Percentiles rank a stretch among this genome's conserved stretches.
Evolutionary conservation across 2,888 invertebrate species (phyloP).

Genomic region (Fissipunctia ypsillon): DNA sequence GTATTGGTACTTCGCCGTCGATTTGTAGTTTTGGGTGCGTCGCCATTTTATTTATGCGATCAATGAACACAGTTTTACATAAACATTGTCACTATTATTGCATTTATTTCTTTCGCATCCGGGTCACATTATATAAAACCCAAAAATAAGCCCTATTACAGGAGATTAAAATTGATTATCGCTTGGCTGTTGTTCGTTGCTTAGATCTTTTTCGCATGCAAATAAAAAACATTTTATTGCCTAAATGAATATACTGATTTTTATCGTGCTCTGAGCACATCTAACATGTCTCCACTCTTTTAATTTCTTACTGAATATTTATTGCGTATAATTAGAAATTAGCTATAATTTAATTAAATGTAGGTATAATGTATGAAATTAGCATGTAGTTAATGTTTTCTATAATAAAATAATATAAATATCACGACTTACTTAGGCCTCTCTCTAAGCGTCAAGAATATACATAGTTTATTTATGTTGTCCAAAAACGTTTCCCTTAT

Average conservation of each 20-base stretch:
- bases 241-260: conserved; percentile 37
- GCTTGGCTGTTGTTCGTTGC: neutral
- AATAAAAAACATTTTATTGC: conserved; percentile 31
- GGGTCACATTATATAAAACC: conserved; percentile 5
- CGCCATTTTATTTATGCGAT: conserved; percentile 36
- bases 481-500: neutral
- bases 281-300: conserved; percentile 28
- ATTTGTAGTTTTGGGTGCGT: conserved; percentile 12
- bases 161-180: neutral
- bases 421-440: conserved; percentile 18
- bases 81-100: conserved; percentile 24
- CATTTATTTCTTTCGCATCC: conserved; percentile 38
- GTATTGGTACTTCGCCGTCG: too few relatives aligned
- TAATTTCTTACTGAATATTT: conserved; percentile 39
- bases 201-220: conserved; percentile 24
- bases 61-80: conserved; percentile 30
- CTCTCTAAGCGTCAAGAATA: neutral
- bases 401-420: neutral
- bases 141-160: conserved; percentile 9
- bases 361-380: conserved; percentile 17
- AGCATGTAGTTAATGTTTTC: conserved; percentile 26
- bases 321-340: conserved; percentile 21
- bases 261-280: conserved; percentile 35
- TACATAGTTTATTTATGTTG: neutral
- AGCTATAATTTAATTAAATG: conserved; percentile 15